A percentile compares a stretch with the other conserved stretches of the same genome.
phyloP scores from a whole-genome alignment of 2,113 vertebrate genomes.

The Oriolus oriolus region DNA sequence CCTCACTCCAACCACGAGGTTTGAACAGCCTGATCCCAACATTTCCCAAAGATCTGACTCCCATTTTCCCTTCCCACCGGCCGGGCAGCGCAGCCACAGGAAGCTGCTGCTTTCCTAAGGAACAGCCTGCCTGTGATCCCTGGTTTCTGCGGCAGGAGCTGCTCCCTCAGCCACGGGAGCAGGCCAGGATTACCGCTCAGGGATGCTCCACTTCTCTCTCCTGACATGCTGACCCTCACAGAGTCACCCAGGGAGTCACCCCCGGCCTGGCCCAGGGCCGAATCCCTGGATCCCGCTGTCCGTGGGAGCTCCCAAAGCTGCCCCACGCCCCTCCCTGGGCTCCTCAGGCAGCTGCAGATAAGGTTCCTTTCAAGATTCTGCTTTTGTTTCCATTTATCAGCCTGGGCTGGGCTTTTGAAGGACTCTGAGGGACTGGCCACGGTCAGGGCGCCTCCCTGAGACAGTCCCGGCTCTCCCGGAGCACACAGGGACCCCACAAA shows the following conservation, averaged over 20 bases:
- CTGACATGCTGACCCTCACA: background rate
- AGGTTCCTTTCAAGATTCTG: background rate
- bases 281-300: background rate
- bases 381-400: background rate
- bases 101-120: background rate
- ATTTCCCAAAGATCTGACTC: background rate
- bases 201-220: fast-evolving
- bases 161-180: background rate
- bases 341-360: background rate
- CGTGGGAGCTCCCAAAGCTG: background rate
- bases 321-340: background rate
- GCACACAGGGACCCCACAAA: background rate
- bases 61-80: background rate
- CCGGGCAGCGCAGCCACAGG: background rate
- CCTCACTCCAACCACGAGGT: fast-evolving
- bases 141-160: background rate
- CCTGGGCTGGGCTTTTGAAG: background rate
- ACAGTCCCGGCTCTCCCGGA: background rate
- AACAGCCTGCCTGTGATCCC: background rate
- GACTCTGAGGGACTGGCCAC: background rate
- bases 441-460: background rate
- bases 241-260: fast-evolving
- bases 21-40: background rate
- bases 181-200: background rate
- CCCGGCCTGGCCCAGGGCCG: background rate